Evolutionary conservation across 2,113 vertebrate species (phyloP).

Genomic region (Salvelinus namaycush): DNA sequence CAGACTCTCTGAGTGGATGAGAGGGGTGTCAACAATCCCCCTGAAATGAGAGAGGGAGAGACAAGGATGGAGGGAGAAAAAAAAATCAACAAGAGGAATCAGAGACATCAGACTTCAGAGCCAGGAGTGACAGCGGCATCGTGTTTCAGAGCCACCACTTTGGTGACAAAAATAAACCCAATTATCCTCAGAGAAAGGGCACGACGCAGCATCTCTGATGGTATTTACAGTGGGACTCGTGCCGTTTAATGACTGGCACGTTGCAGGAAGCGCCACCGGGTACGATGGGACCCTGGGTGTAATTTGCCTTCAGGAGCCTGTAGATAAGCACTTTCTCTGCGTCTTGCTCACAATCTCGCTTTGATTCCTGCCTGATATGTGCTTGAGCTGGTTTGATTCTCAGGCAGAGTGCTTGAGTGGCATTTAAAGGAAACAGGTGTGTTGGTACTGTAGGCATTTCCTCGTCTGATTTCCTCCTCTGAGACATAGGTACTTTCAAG

Average conservation of each 20-base stretch:
- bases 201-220: conserved; percentile 36
- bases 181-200: conserved; percentile 66
- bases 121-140: conserved; percentile 68
- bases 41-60: conserved; percentile 60
- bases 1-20: conserved; percentile 81
- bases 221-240: conserved; percentile 58
- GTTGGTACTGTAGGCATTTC: neutral
- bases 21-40: conserved; percentile 84
- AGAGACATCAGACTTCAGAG: conserved; percentile 73
- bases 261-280: conserved; percentile 44
- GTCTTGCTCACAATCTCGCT: neutral
- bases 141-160: conserved; percentile 64
- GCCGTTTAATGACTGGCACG: conserved; percentile 49
- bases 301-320: conserved; percentile 42
- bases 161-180: conserved; percentile 74
- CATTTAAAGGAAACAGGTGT: conserved; percentile 11
- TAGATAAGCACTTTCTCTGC: conserved; percentile 33
- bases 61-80: conserved; percentile 24
- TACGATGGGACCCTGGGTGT: conserved; percentile 29
- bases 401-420: neutral
- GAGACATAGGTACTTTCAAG: neutral
- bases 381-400: conserved; percentile 20
- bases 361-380: conserved; percentile 23
- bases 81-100: conserved; percentile 46
- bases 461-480: neutral